These are phyloP conservation scores for Cherax quadricarinatus DNA, from an alignment of 1,140 invertebrate genomes.

Conservation along the genomic window DNA sequence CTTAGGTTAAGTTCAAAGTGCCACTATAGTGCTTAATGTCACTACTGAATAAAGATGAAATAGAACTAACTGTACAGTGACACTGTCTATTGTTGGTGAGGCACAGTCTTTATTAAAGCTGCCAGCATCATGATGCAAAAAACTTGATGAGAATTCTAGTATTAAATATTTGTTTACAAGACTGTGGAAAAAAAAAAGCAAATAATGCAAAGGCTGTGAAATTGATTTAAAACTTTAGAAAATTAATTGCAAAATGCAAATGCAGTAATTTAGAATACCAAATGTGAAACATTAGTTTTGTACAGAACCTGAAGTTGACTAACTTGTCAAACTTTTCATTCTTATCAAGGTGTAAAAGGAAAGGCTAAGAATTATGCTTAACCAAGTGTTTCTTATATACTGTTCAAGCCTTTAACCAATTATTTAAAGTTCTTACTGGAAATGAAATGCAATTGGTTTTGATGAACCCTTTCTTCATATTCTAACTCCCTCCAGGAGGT, in stretches of 20 bases:
- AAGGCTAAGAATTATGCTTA: neutral
- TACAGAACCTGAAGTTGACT: neutral
- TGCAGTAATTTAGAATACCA: neutral
- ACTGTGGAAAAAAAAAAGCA: neutral
- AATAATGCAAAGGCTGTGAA: slow-evolving; percentile 6
- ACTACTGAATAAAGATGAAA: neutral
- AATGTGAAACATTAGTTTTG: neutral
- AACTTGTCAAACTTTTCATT: neutral
- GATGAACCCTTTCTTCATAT: too few species aligned
- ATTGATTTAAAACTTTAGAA: neutral
- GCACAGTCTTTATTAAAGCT: neutral
- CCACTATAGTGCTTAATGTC: neutral
- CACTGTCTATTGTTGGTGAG: neutral
- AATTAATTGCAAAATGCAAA: neutral
- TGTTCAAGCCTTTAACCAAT: neutral
- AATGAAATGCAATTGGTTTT: too few species aligned
- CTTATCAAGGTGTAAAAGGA: neutral
- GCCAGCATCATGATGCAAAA: neutral
- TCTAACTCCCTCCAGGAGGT: too few species aligned
- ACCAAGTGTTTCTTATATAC: neutral
- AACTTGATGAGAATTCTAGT: neutral
- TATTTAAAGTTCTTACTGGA: too few species aligned
- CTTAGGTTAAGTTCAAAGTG: neutral
- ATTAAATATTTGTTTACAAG: neutral
- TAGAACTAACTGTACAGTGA: neutral